These are phyloP conservation scores for Xestoiulus laeticollis DNA, from an alignment of 2,888 invertebrate species.

Conservation along the genomic window DNA sequence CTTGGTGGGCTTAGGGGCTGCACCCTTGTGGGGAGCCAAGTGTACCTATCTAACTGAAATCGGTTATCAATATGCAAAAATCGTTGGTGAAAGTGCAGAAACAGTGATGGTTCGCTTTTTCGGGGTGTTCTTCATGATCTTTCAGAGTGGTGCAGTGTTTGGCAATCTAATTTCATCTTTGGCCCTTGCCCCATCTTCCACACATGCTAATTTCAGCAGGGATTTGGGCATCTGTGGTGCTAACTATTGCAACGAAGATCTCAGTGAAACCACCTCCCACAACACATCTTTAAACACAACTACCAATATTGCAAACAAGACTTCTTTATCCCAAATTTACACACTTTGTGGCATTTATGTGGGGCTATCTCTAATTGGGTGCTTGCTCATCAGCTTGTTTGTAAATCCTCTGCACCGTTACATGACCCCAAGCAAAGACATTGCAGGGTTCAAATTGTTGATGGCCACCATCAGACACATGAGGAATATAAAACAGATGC, in stretches of 20 bases:
- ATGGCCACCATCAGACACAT: constrained; percentile 90
- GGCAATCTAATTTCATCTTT: constrained; percentile 93
- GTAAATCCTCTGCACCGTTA: constrained; percentile 90
- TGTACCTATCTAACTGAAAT: constrained; percentile 96
- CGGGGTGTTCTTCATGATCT: constrained; percentile 98
- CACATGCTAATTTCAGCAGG: constrained; percentile 28
- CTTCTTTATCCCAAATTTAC: constrained; percentile 76
- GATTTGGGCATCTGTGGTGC: constrained; percentile 56
- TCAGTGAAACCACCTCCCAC: background rate
- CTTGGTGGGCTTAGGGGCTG: constrained; percentile 90
- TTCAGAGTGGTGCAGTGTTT: constrained; percentile 97
- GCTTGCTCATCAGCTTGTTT: constrained; percentile 84
- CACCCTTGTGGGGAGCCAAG: constrained; percentile 99
- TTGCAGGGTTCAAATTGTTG: constrained; percentile 81
- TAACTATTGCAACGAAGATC: constrained; percentile 55
- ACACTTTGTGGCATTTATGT: constrained; percentile 89
- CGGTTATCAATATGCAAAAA: constrained; percentile 89
- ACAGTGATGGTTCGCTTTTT: constrained; percentile 94
- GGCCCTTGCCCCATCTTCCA: constrained; percentile 59
- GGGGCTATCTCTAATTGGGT: constrained; percentile 84
- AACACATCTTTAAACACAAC: background rate
- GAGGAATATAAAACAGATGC: constrained; percentile 88
- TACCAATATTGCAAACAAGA: background rate
- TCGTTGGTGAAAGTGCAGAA: constrained; percentile 71
- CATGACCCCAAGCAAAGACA: constrained; percentile 58